Base-by-base conservation (phyloP, 2,113 vertebrate genomes). In the Phasianus colchicus region DNA sequence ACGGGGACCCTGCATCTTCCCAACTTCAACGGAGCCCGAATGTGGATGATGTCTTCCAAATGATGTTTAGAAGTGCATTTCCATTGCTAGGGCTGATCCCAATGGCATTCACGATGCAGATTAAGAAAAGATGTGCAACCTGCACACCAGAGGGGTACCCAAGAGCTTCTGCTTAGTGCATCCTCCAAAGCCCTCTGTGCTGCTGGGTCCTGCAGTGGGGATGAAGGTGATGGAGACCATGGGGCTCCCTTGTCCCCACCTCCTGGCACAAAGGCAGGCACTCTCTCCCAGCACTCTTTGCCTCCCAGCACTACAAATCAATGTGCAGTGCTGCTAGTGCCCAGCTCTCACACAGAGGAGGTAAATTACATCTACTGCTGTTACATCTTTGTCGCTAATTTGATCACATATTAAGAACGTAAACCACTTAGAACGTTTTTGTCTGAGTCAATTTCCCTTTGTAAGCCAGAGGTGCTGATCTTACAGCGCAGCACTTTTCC, bases 81-180 rank as follows among this genome's bases (percentile, higher is more conserved):
- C 30, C 29, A 0, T 7, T 20, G 67, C 29, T 57, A 24, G 52
- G 63, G 12, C 10, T 34, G 60, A 4, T 30, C 30, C 16, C 8
- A 8, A 2, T 2, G 3, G 71, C 17, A 73, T 6, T 47, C 6
- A 2, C 0, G 19, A 4, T 14, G 13, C 2, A 2, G 4, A 25
- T 27, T 21, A 57, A 60, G 69, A 14, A 42, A 8, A 19, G 1
- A 9, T 0, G 0, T 38, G 52, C 54, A 57, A 42, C 17, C 64
- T 18, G 0, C 84, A 29, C 16, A 2, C 34, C 9, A 20, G 22
- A 12, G 43, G 27, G 48, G 27, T 25, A 5, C 19, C 70, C n/a
- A 6, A 48, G 13, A 43, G 69, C 50, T 52, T 2, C 38, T 7
- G 0, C 29, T 34, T 30, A 6, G 0, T 3, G 48, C 45, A 8